Base-by-base conservation (phyloP, 2,888 invertebrate species). In the Lepeophtheirus nordmannii region DNA sequence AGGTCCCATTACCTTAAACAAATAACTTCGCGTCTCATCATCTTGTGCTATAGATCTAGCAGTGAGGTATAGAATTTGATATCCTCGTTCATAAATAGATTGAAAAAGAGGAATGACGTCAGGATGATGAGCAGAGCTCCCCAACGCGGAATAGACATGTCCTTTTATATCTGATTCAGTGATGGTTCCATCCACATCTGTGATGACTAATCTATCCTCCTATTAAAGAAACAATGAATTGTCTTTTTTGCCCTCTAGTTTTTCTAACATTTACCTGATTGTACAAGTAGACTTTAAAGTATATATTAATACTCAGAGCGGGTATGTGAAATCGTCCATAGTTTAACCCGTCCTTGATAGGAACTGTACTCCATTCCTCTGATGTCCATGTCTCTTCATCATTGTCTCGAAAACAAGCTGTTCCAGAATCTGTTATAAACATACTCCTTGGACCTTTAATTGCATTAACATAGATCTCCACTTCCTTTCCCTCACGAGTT, bases 101-200 rank as follows among this genome's bases (percentile, higher is more conserved):
- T 41, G 20, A 10, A 62, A 17, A 20, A 62, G n/a, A n/a, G 30
- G 38, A 14, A 62, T 40, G 1, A 62, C 62, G 62, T 20, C 20
- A 40, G 38, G 39, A 8, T 62, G 62, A 62, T 62, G 38, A 17
- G 62, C 62, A 40, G 38, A 39, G 20, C 30, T 38, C n/a, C 62
- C 62, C 10, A 62, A 20, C 10, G 11, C 39, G 1, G 62, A 39
- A 17, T 38, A 40, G n/a, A 62, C 40, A 40, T 62, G 62, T 10
- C 62, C 62, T 17, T 62, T 62, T 20, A 39, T 3, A 20, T 62
- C 40, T 10, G 38, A 38, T 11, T 38, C 39, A 17, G 62, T 62
- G 11, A 62, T 62, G n/a, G 62, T 62, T 10, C 62, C 62, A 40
- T 62, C 62, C 30, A 62, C 41, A 17, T 62, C 62, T 11, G 62